Evolutionary conservation across 2,888 invertebrate genomes (phyloP), one percentile per base, ranked within the genome.

Genomic region (Conchocele bisecta): DNA sequence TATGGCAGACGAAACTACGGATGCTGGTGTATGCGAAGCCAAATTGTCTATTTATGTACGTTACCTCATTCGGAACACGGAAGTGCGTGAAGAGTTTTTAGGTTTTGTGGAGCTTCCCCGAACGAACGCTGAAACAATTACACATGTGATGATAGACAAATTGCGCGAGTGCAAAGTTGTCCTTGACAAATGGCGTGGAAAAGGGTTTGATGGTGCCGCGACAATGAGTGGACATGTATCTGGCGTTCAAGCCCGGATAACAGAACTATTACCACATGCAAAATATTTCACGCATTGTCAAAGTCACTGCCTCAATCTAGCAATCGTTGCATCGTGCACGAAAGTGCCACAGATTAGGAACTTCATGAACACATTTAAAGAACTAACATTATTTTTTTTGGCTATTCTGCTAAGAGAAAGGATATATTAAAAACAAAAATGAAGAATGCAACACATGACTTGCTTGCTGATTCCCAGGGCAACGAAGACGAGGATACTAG

Each of bases 71-170:
- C n/a, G n/a, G 26, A 28, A 44, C 26, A 17, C 22, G 26, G 46
- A 44, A 44, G 26, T 44, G 13, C 46, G 22, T 44, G 46, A 20
- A 44, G n/a, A n/a, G n/a, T n/a, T n/a, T n/a, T n/a, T n/a, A n/a
- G n/a, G n/a, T n/a, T n/a, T n/a, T n/a, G n/a, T 20, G 9, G 46
- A 44, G n/a, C 26, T 44, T 26, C 46, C 46, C 11, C 22, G 15
- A 17, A 44, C 22, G 11, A 44, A 17, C 26, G 22, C 46, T 26
- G 46, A 44, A 9, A 44, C 46, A 13, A 44, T 44, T 4, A 44
- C 46, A 11, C 22, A 44, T 20, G 11, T 15, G 13, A 26, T 20
- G 26, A 11, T 44, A 9, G 22, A 44, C 22, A 44, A 3, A 11
- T 3, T 15, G 4, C 22, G 26, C 9, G 9, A 15, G 7, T 48